These are phyloP conservation scores for Euproctis similis DNA, from an alignment of 2,888 invertebrate genomes.

Conservation along the genomic window DNA sequence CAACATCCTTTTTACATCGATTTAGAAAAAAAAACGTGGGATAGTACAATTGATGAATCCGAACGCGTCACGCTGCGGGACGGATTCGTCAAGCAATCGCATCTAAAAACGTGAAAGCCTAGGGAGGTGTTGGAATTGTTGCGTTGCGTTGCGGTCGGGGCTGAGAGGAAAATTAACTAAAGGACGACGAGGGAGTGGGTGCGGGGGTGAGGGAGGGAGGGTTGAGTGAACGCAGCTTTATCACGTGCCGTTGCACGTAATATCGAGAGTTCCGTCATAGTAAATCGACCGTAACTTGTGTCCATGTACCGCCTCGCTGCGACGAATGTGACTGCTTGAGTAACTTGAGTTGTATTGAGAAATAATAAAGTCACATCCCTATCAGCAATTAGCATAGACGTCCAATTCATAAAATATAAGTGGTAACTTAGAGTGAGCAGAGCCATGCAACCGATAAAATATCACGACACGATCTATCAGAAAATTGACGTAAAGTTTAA, in stretches of 20 bases:
- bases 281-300: slow-evolving; percentile 56
- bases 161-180: slow-evolving; percentile 12
- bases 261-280: slow-evolving; percentile 52
- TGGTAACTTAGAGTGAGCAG: too few species aligned
- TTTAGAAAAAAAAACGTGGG: neutral
- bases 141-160: slow-evolving; percentile 17
- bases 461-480: too few species aligned
- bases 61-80: slow-evolving; percentile 44
- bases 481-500: too few species aligned
- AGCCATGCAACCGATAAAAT: too few species aligned
- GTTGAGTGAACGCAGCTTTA: slow-evolving; percentile 46
- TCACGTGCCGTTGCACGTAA: slow-evolving; percentile 56
- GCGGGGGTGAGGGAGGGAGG: slow-evolving; percentile 24
- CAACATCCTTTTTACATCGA: too few species aligned
- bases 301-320: slow-evolving; percentile 31
- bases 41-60: slow-evolving; percentile 22
- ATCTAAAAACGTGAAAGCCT: slow-evolving; percentile 35
- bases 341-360: too few species aligned
- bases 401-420: too few species aligned
- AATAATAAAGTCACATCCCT: too few species aligned
- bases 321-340: too few species aligned
- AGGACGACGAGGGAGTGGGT: slow-evolving; percentile 9
- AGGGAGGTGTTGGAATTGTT: slow-evolving; percentile 12
- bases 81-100: slow-evolving; percentile 51
- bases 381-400: too few species aligned